Conservation (phyloP, 2,797 vertebrate genomes). For the Chaenodraco wilsoni region DNA sequence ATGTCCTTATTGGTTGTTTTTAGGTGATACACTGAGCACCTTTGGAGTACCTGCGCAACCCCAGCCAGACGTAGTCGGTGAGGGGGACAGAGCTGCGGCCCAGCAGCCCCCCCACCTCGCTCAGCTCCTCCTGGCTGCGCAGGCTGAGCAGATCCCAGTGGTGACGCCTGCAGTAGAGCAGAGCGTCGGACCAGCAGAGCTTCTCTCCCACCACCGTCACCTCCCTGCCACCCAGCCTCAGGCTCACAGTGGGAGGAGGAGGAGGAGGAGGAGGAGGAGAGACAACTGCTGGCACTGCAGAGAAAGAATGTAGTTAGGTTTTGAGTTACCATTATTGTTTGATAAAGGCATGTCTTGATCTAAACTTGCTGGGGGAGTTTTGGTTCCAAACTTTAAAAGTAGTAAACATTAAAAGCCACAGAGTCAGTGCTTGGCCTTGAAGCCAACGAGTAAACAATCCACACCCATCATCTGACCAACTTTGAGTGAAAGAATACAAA, state of each 20-base stretch:
- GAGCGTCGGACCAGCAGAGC: constrained; percentile 44
- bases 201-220: constrained; percentile 18
- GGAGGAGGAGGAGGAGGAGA: not conserved
- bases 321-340: not conserved
- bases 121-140: constrained; percentile 31
- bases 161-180: constrained; percentile 33
- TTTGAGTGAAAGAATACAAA: not conserved
- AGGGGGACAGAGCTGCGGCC: constrained; percentile 1
- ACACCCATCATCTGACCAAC: not conserved
- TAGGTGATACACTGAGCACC: not conserved
- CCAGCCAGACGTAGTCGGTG: constrained; percentile 17
- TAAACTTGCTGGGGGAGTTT: not conserved
- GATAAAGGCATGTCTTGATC: not conserved
- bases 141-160: constrained; percentile 48
- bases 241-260: not conserved
- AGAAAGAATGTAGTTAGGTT: not conserved
- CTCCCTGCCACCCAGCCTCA: not conserved
- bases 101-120: constrained; percentile 29
- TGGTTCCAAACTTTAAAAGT: not conserved
- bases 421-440: not conserved
- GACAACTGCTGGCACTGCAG: not conserved
- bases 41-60: constrained; percentile 37
- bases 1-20: not conserved
- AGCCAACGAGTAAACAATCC: not conserved
- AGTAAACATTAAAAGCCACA: not conserved